These are phyloP conservation scores for Phylloscopus trochilus DNA, from an alignment of 2,113 vertebrate species.

Conservation along the genomic window DNA sequence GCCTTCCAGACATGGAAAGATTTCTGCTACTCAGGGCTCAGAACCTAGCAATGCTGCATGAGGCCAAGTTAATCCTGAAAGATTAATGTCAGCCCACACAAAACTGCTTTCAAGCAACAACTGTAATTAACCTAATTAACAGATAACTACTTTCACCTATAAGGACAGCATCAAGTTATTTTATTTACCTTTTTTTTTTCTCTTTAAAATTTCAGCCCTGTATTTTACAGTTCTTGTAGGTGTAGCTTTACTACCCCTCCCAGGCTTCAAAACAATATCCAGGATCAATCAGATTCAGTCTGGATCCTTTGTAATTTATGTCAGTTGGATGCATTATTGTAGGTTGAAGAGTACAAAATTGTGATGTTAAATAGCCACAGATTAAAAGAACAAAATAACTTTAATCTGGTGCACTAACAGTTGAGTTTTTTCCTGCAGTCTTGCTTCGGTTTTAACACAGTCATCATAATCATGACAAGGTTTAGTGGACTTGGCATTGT, in stretches of 20 bases:
- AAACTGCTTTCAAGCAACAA: background rate
- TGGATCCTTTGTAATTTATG: background rate
- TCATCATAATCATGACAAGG: background rate
- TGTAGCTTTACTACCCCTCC: background rate
- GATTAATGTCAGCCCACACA: background rate
- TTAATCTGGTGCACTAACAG: background rate
- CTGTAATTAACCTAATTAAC: background rate
- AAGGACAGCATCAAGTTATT: background rate
- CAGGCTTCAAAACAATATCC: background rate
- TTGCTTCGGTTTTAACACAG: background rate
- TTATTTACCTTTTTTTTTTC: background rate
- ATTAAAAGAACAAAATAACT: background rate
- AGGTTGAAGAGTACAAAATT: background rate
- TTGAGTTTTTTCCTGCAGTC: rapidly evolving
- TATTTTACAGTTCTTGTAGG: background rate
- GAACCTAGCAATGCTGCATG: background rate
- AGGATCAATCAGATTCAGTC: background rate
- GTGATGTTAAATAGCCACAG: background rate
- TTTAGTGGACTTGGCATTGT: background rate
- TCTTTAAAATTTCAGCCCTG: background rate
- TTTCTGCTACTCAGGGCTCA: background rate
- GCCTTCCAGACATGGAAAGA: background rate
- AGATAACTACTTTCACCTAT: background rate
- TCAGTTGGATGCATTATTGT: background rate
- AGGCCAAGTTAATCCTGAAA: background rate